Percentiles rank a stretch among this genome's conserved stretches.
phyloP scores from a whole-genome alignment of 2,888 invertebrate species.

The Cenopis cana region DNA sequence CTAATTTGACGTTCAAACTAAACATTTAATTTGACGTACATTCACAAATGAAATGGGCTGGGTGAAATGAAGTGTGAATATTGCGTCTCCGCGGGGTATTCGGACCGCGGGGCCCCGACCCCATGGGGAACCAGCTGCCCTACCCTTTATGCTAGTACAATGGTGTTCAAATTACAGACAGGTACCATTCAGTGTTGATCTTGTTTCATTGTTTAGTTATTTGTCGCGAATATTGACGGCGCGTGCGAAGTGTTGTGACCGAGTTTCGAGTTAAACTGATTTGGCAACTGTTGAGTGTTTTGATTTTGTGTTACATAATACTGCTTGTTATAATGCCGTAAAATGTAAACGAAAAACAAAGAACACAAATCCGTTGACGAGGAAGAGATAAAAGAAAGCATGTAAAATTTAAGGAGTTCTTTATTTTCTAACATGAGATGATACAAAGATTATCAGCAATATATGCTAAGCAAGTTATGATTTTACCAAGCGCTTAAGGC shows the following conservation, averaged over 20 bases:
- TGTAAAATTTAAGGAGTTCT: too few relatives aligned
- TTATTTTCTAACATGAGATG: too few relatives aligned
- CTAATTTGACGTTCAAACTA: conserved; percentile 59
- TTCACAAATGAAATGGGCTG: conserved; percentile 74
- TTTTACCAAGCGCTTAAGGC: too few relatives aligned
- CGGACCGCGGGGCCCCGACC: conserved; percentile 51
- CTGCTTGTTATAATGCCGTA: background rate
- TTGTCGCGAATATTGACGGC: conserved; percentile 61
- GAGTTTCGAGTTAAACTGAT: conserved; percentile 39
- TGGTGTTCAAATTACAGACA: conserved; percentile 71
- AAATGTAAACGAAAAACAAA: background rate
- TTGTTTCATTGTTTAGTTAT: conserved; percentile 56
- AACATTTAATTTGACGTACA: conserved; percentile 65
- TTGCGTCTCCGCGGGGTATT: conserved; percentile 74
- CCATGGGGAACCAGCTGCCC: conserved; percentile 69
- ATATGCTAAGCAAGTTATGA: too few relatives aligned
- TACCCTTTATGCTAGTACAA: conserved; percentile 70
- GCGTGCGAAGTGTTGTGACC: conserved; percentile 53
- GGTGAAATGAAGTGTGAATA: conserved; percentile 85
- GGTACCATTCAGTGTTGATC: conserved; percentile 66
- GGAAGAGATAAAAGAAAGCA: too few relatives aligned
- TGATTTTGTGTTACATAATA: conserved; percentile 1
- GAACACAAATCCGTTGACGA: background rate
- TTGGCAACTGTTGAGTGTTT: conserved; percentile 27
- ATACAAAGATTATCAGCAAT: too few relatives aligned